These are phyloP conservation scores for Acanthornis magna DNA, from an alignment of 2,797 vertebrate genomes.

Conservation along the genomic window DNA sequence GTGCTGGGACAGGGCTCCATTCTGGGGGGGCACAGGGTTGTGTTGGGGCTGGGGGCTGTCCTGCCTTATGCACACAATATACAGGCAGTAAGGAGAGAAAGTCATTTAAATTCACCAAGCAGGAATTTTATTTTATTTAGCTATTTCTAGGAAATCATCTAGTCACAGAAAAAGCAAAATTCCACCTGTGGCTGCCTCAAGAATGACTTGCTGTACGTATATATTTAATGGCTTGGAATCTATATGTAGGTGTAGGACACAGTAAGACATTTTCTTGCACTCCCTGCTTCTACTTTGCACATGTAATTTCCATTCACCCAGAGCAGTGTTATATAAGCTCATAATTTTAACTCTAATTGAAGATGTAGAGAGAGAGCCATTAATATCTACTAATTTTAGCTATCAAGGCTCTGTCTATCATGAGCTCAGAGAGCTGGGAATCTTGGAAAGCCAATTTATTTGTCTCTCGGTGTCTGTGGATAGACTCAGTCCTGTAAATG, in stretches of 20 bases:
- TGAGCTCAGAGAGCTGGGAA: not conserved
- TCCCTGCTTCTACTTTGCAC: not conserved
- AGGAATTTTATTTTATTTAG: not conserved
- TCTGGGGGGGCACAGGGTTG: not conserved
- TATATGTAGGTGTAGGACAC: not conserved
- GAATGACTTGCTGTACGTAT: not conserved
- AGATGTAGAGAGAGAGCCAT: not conserved
- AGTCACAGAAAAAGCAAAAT: not conserved
- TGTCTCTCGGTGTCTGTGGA: not conserved
- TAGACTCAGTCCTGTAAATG: not conserved
- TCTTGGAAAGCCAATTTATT: not conserved
- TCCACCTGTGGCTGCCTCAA: not conserved
- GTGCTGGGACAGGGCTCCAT: not conserved
- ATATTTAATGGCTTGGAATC: not conserved
- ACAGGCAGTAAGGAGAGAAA: not conserved
- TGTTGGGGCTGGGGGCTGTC: not conserved
- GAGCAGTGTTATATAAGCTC: not conserved
- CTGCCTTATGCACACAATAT: not conserved
- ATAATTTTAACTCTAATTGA: not conserved
- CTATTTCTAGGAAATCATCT: not conserved
- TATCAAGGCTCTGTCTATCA: not conserved
- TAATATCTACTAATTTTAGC: slow-evolving; percentile 4
- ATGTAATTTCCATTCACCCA: not conserved
- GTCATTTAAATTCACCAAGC: not conserved
- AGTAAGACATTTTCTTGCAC: not conserved